A percentile compares a stretch with the other conserved stretches of the same genome.
Evolutionary conservation across 2,888 invertebrate species (phyloP).

Genomic region (Rhamnusium bicolor): DNA sequence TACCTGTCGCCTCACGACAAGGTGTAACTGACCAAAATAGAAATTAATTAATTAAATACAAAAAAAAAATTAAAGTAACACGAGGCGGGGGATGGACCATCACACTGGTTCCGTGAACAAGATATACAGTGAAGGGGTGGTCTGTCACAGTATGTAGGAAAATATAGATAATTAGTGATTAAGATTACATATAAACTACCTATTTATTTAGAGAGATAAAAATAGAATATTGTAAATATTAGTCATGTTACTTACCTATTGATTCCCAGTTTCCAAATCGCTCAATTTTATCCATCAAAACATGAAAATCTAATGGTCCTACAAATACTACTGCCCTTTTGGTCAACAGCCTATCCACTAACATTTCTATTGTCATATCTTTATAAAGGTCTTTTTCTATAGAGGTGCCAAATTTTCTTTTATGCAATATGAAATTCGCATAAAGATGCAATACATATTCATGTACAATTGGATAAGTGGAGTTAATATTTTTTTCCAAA

Average conservation of each 20-base stretch:
- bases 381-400: constrained; percentile 57
- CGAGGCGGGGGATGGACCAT: too few relatives aligned
- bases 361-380: constrained; percentile 70
- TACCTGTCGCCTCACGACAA: too few relatives aligned
- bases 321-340: constrained; percentile 73
- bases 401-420: constrained; percentile 67
- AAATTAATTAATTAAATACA: too few relatives aligned
- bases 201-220: not conserved
- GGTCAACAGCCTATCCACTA: constrained; percentile 73
- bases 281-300: constrained; percentile 64
- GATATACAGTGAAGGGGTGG: too few relatives aligned
- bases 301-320: constrained; percentile 55
- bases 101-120: too few relatives aligned
- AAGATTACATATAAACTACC: too few relatives aligned
- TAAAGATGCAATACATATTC: constrained; percentile 78
- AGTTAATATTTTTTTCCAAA: constrained; percentile 71
- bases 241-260: constrained; percentile 57
- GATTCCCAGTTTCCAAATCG: constrained; percentile 73
- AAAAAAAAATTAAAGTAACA: too few relatives aligned
- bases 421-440: constrained; percentile 78
- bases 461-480: constrained; percentile 81
- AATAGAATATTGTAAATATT: not conserved
- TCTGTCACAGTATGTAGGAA: too few relatives aligned
- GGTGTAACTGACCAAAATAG: too few relatives aligned
- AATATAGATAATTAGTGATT: too few relatives aligned